Evolutionary conservation across 2,888 invertebrate genomes (phyloP).

Genomic region (Himalopsyche anomala): DNA sequence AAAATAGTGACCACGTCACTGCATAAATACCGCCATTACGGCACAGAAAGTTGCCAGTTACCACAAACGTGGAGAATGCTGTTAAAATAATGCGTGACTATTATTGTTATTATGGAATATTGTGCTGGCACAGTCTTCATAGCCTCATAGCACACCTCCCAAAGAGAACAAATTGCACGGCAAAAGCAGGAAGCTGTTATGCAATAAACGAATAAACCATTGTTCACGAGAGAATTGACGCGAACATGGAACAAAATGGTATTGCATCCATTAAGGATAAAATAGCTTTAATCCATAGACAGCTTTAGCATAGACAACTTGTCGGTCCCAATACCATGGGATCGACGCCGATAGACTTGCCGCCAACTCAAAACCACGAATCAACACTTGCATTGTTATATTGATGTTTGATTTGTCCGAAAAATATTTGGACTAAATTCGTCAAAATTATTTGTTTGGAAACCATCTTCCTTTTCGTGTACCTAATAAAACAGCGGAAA

Average conservation of each 20-base stretch:
- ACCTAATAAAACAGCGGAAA: too few species aligned
- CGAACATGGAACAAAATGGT: conserved; percentile 1
- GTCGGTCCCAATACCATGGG: too few species aligned
- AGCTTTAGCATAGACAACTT: too few species aligned
- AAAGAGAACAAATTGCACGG: conserved; percentile 32
- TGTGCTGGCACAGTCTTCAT: not conserved
- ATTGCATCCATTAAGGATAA: too few species aligned
- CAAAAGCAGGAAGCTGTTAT: conserved; percentile 50
- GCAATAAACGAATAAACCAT: conserved; percentile 50
- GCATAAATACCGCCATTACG: conserved; percentile 31
- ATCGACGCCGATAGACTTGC: too few species aligned
- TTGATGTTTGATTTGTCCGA: too few species aligned
- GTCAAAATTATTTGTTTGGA: too few species aligned
- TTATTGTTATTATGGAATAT: conserved; percentile 47
- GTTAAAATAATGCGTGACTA: conserved; percentile 53
- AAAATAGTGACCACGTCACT: not conserved
- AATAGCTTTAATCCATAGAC: too few species aligned
- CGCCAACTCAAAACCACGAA: too few species aligned
- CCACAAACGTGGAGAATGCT: conserved; percentile 43
- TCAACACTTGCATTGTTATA: too few species aligned
- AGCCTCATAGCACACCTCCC: conserved; percentile 2
- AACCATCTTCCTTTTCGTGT: too few species aligned
- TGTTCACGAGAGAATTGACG: conserved; percentile 40
- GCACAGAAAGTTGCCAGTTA: conserved; percentile 46
- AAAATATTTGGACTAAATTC: too few species aligned